Base-by-base conservation (phyloP, 2,113 vertebrate genomes). In the Peucedramus taeniatus region DNA sequence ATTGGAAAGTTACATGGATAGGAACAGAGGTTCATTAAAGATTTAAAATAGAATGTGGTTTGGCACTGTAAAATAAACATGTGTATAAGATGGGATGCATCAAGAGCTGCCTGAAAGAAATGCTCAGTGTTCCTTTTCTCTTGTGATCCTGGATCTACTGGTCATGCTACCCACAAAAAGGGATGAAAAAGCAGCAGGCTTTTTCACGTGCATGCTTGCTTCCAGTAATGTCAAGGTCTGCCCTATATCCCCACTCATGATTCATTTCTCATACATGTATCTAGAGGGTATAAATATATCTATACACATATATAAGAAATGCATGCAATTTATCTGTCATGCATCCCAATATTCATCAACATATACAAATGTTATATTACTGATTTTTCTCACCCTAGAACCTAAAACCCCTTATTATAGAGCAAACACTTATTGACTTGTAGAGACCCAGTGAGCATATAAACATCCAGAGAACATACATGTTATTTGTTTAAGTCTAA, bases 21-120 rank as follows among this genome's bases (percentile, higher is more conserved):
- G 61, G 96, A 97, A 96, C 65, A 93, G 92, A 97, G 92, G 76
- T 94, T 94, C 90, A 91, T 96, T 95, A 96, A 92, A 94, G 92
- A 94, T 96, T 96, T 94, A 97, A 96, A 97, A 96, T 94, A 96
- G 96, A 94, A 86, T 91, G 96, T 72, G 94, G 96, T 91, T 95
- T 96, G 94, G 95, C 93, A 95, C 4, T 92, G 90, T 94, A 92
- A 96, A 97, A 93, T 82, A 95, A 96, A 92, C 91, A 91, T 30
- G 85, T 5, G 8, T 76, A 15, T 86, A 89, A 95, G 93, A 95
- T 28, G 92, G 80, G 88, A 60, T 90, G 60, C 90, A 95, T 94
- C 96, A 89, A 95, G 72, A 86, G 69, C 68, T 54, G 85, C 50
- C 76, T 93, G 68, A 92, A 94, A 92, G 71, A 86, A 93, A 66